Percentiles rank a stretch among this genome's conserved stretches.
These are phyloP conservation scores for Andrena minutula DNA, from an alignment of 2,888 invertebrate genomes.

Conservation along the genomic window DNA sequence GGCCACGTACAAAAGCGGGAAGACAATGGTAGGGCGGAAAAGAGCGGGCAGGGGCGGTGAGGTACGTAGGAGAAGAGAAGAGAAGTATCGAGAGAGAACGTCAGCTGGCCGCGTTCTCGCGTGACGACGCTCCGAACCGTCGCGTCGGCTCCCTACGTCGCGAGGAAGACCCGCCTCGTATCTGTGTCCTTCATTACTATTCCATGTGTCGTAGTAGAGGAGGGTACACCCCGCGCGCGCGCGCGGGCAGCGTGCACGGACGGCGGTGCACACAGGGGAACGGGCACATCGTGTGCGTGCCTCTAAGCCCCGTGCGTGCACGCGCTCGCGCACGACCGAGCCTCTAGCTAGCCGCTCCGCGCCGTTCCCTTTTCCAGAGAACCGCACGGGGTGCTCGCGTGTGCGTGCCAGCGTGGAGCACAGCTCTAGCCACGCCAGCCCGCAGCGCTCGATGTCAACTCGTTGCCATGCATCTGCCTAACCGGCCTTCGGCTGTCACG, in stretches of 20 bases:
- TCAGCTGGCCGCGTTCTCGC: conserved; percentile 82
- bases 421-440: conserved; percentile 72
- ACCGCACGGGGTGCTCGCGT: conserved; percentile 47
- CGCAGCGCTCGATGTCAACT: conserved; percentile 79
- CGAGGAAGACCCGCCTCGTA: conserved; percentile 73
- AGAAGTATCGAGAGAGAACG: conserved; percentile 70
- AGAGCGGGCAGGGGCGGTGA: conserved; percentile 24
- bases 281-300: conserved; percentile 62
- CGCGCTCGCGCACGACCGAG: conserved; percentile 68
- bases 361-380: conserved; percentile 56
- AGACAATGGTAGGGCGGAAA: conserved; percentile 48
- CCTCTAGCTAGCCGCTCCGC: conserved; percentile 47
- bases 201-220: conserved; percentile 71
- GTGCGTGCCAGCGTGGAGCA: conserved; percentile 59
- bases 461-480: conserved; percentile 77
- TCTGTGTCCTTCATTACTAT: conserved; percentile 80
- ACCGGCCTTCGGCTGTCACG: conserved; percentile 75
- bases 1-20: conserved; percentile 63
- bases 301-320: conserved; percentile 57
- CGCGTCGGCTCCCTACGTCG: conserved; percentile 68
- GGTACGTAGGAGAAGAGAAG: conserved; percentile 28
- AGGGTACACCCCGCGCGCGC: conserved; percentile 29
- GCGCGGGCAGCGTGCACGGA: conserved; percentile 11
- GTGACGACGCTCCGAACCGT: conserved; percentile 78
- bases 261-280: conserved; percentile 31